Evolutionary conservation across 2,797 vertebrate species (phyloP), one percentile per base, ranked within the genome.

Genomic region (Glossophaga mutica): DNA sequence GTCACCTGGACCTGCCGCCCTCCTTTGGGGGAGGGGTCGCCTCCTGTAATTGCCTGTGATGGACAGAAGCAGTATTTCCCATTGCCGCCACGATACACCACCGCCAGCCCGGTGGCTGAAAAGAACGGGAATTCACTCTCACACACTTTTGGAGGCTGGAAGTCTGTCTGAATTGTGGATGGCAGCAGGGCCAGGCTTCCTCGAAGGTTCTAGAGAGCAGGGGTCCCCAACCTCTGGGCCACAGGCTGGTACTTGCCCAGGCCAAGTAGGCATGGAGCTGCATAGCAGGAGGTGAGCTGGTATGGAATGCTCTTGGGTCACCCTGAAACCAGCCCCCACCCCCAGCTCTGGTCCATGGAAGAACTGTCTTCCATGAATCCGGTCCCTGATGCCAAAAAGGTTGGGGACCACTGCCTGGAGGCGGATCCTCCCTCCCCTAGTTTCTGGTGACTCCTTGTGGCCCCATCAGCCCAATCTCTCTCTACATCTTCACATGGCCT

Each of bases 121-220:
- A 87, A 76, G 21, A 55, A 22, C 77, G 57, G 77, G 55, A 42
- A 34, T 39, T 3, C 62, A 22, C 50, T 67, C 12, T 86, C 74
- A 32, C 16, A 15, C 37, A 14, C 14, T 81, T 89, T 39, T 73
- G 32, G 68, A 82, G 34, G 26, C 57, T 42, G 19, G 59, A 67
- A 59, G 68, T 44, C 67, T 48, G 90, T 44, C 59, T 50, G 90
- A 96, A 89, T 26, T 65, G 37, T 70, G 39, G 16, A 9, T 57
- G 16, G 79, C 16, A 19, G 12, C 32, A 73, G 67, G 50, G 29
- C 37, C 39, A 4, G 0, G 0, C 2, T 24, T 9, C 22, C 65
- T 68, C 1, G 19, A 42, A 18, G 4, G 2, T 52, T 87, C 34
- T 50, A 2, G 32, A 32, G 5, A 65, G 29, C 32, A n/a, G 62